A percentile compares a stretch with the other conserved stretches of the same genome.
Conservation (phyloP, 2,797 vertebrate species). For the Iguana delicatissima region DNA sequence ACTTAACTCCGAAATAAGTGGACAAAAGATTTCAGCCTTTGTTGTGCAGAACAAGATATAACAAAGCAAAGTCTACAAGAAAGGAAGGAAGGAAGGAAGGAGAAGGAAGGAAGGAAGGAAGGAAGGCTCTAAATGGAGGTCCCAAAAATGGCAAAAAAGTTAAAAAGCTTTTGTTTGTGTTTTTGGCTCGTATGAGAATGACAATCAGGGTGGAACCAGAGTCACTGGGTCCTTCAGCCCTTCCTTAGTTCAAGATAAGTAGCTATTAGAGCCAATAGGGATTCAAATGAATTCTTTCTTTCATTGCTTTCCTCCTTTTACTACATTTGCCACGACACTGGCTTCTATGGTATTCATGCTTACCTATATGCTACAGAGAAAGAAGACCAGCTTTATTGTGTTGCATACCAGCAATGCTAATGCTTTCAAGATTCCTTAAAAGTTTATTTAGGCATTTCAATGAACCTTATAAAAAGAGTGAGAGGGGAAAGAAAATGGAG, state of each 20-base stretch:
- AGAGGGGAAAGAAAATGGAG: neutral
- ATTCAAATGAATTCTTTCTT: neutral
- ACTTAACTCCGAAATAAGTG: no score
- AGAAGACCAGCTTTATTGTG: conserved; percentile 14
- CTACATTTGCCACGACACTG: neutral
- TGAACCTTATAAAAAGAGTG: neutral
- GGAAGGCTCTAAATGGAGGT: no score
- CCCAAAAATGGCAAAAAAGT: neutral
- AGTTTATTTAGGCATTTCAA: conserved; percentile 35
- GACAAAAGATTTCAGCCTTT: no score
- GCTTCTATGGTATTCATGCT: neutral
- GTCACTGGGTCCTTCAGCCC: neutral
- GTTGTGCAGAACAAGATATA: no score
- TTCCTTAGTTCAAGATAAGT: neutral
- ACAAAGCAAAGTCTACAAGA: neutral
- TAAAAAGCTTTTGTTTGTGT: neutral
- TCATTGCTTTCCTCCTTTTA: conserved; percentile 4
- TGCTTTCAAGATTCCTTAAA: conserved; percentile 38
- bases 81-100: no score
- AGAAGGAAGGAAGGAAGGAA: no score
- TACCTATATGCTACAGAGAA: conserved; percentile 12
- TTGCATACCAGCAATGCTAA: conserved; percentile 8
- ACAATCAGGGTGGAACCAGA: neutral
- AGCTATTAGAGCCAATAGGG: neutral
- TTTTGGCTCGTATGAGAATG: neutral